Evolutionary conservation across 2,797 vertebrate genomes (phyloP), one percentile per base, ranked within the genome.

Genomic region (Acanthurus tractus): DNA sequence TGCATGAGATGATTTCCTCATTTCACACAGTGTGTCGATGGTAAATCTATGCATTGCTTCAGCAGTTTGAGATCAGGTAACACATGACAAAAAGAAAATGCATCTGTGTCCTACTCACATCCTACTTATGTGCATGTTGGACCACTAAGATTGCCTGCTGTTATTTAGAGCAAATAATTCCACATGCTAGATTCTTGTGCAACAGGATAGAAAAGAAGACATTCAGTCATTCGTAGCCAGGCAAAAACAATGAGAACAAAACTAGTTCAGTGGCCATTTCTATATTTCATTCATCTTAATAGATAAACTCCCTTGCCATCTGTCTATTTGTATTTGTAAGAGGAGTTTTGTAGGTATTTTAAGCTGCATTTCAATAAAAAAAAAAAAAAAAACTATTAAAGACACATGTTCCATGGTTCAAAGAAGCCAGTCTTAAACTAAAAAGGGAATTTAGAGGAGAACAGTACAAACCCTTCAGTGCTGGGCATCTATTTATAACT

Each of bases 1-100:
- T 53, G 18, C 67, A 54, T 49, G 48, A 70, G 48, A 75, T 46
- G 29, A 67, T 63, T 76, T 78, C 68, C 59, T 61, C 44, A 58
- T 52, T 79, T 45, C 50, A 63, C 15, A 15, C 15, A 15, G 6
- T 34, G 29, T 7, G 29, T 34, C 29, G 29, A 34, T 34, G 29
- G 6, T 34, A 34, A 34, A 34, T 34, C 29, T 34, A 34, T 34
- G 29, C 29, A 34, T 34, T 34, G 29, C 6, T 7, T 34, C 29
- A 34, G 29, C 0, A 0, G 17, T 9, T 25, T 1, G 0, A 57
- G 48, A 54, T 64, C 8, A 2, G 14, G 40, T 15, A 36, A 69
- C 6, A 0, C 5, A 3, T 20, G 11, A 57, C 5, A 34, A 55
- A 62, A 76, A 29, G 3, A 34, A 34, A 34, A 34, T 34, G 29